Conservation (phyloP, 2,797 vertebrate genomes). For the Myotis vivesi region DNA sequence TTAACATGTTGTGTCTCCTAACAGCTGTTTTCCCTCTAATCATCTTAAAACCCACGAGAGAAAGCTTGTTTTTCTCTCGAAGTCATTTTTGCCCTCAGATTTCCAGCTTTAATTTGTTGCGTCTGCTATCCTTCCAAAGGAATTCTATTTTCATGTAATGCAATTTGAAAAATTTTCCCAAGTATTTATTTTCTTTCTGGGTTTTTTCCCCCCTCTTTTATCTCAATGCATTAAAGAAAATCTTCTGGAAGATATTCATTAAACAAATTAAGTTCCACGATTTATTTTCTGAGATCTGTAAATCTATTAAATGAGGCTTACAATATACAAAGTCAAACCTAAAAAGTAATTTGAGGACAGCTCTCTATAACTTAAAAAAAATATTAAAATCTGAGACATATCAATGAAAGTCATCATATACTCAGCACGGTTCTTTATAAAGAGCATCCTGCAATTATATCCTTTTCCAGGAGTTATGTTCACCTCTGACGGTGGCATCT, state of each 20-base stretch:
- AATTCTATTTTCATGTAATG: neutral
- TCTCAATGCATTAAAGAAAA: neutral
- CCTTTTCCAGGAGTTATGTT: neutral
- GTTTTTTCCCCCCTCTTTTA: neutral
- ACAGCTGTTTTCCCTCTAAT: conserved; percentile 64
- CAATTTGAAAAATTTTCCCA: neutral
- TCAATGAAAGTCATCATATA: neutral
- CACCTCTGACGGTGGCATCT: neutral
- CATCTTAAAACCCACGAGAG: conserved; percentile 29
- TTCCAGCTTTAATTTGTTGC: conserved; percentile 44
- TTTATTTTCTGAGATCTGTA: neutral
- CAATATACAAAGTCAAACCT: neutral
- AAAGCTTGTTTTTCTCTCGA: conserved; percentile 36
- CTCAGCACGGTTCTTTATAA: neutral
- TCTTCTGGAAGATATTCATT: neutral
- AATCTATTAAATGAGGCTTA: neutral
- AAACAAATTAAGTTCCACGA: neutral
- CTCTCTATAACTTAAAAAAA: neutral
- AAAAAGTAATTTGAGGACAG: neutral
- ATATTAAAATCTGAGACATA: neutral
- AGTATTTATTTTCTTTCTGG: neutral
- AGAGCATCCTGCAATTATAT: neutral
- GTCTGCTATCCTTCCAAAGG: conserved; percentile 12
- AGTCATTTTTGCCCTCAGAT: conserved; percentile 58
- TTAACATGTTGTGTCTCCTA: conserved; percentile 50